Evolutionary conservation across 2,113 vertebrate genomes (phyloP).

Genomic region (Mesoclemmys tuberculata): DNA sequence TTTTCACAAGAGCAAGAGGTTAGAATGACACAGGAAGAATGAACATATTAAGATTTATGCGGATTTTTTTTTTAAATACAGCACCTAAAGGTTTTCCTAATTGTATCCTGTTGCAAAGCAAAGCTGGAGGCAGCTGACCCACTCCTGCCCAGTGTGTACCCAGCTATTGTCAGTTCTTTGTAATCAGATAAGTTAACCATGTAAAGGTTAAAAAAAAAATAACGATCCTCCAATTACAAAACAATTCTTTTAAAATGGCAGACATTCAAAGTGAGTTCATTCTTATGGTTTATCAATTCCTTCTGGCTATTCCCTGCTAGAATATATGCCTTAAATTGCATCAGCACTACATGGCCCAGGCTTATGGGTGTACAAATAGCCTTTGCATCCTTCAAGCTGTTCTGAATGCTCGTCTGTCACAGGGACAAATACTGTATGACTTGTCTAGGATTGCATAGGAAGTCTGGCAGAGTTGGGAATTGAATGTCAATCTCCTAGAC

Average conservation of each 20-base stretch:
- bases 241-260: neutral
- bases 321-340: neutral
- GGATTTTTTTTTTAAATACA: neutral
- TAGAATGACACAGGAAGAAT: neutral
- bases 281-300: neutral
- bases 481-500: no score
- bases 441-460: no score
- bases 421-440: neutral
- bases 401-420: neutral
- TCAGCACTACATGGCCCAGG: neutral
- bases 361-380: neutral
- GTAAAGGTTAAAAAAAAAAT: neutral
- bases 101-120: neutral
- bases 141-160: accelerated
- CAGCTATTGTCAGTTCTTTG: neutral
- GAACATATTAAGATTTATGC: neutral
- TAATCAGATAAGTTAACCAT: neutral
- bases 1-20: neutral
- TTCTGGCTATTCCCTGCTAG: neutral
- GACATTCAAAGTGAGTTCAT: neutral
- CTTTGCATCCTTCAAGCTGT: neutral
- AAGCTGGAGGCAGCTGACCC: neutral
- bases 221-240: neutral
- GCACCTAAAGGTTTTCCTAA: neutral
- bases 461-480: no score